Base-by-base conservation (phyloP, 2,888 invertebrate species). In the Aphidius colemani region DNA sequence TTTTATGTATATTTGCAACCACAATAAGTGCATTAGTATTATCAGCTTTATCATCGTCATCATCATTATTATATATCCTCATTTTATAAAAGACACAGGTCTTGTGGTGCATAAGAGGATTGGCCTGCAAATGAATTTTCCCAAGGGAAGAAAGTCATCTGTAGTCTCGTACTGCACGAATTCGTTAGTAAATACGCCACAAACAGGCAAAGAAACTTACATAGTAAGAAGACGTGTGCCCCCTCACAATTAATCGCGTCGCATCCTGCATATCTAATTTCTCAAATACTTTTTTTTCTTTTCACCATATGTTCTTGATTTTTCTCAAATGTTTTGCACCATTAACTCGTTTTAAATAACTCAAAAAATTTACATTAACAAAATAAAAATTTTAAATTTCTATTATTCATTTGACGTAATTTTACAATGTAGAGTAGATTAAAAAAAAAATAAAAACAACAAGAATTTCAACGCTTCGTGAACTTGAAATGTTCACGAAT, bases 181-280 rank as follows among this genome's bases (percentile, higher is more conserved):
- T 69, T 70, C 71, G 70, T 73, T 70, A 71, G 72, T 75, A 77
- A 75, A 75, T 72, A 72, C 72, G 72, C 72, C 75, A 73, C 75
- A 78, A 76, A 77, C 74, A 67, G 66, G 67, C 61, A 64, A 67
- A 63, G 59, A 62, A 59, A 65, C 66, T 62, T 64, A 65, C 59
- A 43, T 30, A 30, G 30, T 30, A 30, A 30, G 30, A 41, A 44
- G 61, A 70, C 65, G 72, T 30, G 30, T 74, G 74, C 68, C 68
- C 71, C 76, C 74, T n/a, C 7, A 10, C 74, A 77, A 79, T 80
- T 79, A 79, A 79, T 78, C 72, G 72, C 67, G 65, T 70, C 71
- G 71, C 71, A 70, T 72, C 69, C 69, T 69, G 73, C 74, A 74
- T 74, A 70, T 69, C 69, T 63, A 65, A 67, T 66, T 63, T 63